Conservation (phyloP, 2,797 vertebrate genomes). For the Phalanger gymnotis region DNA sequence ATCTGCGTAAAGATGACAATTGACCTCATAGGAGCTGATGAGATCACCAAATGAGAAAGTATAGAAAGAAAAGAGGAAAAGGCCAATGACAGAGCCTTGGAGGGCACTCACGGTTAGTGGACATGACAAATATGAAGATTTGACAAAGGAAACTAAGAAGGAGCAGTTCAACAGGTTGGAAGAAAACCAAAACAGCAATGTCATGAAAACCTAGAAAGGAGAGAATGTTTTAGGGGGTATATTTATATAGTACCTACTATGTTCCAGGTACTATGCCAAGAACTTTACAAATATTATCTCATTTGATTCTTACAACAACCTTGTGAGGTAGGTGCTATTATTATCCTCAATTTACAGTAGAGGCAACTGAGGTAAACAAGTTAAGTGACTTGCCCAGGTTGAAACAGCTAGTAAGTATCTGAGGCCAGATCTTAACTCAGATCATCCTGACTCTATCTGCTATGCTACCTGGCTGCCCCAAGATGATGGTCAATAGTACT, state of each 20-base stretch:
- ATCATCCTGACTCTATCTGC: neutral
- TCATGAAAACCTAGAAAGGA: neutral
- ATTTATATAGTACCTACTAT: neutral
- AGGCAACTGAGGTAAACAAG: neutral
- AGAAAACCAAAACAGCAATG: neutral
- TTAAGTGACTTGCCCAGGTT: neutral
- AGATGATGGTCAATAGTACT: neutral
- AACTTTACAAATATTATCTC: neutral
- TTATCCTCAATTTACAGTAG: neutral
- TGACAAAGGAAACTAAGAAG: neutral
- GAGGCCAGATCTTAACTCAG: neutral
- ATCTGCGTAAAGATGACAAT: neutral
- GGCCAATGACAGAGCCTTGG: neutral
- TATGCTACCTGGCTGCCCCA: neutral
- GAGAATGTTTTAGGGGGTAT: no score
- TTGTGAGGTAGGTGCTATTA: neutral
- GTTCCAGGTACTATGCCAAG: neutral
- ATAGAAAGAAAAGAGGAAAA: neutral
- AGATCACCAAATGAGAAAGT: neutral
- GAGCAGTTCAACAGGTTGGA: neutral
- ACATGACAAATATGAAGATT: neutral
- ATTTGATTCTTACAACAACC: neutral
- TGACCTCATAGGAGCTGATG: neutral
- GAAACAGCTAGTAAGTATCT: neutral
- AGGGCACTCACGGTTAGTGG: neutral